Evolutionary conservation across 2,797 vertebrate genomes (phyloP).

Genomic region (Megaceryle alcyon): DNA sequence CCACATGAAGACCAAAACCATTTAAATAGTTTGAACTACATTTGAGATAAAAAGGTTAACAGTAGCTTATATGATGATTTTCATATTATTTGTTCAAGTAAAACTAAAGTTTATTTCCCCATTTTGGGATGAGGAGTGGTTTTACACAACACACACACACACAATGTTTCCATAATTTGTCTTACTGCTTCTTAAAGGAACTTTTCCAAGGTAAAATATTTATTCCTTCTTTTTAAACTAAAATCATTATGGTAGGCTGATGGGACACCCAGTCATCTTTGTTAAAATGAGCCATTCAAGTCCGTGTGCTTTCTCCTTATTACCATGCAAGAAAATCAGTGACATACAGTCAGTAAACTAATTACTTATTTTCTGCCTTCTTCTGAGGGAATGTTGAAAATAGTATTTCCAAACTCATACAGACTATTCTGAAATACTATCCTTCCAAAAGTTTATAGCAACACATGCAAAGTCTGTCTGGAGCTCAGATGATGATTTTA

Average conservation of each 20-base stretch:
- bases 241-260: not conserved
- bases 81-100: constrained; percentile 64
- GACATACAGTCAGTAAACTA: not conserved
- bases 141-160: constrained; percentile 39
- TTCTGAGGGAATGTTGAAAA: constrained; percentile 19
- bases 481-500: constrained; percentile 9
- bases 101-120: constrained; percentile 57
- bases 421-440: constrained; percentile 42
- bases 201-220: constrained; percentile 53
- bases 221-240: constrained; percentile 46
- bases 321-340: not conserved
- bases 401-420: constrained; percentile 24
- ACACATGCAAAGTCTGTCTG: not conserved
- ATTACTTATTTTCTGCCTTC: not conserved
- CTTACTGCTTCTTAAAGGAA: constrained; percentile 33
- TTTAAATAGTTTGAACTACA: constrained; percentile 71
- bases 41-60: constrained; percentile 73
- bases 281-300: not conserved
- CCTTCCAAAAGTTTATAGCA: constrained; percentile 57
- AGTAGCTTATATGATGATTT: constrained; percentile 68
- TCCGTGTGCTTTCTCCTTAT: not conserved
- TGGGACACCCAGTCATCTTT: not conserved
- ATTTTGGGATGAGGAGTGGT: constrained; percentile 39
- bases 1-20: constrained; percentile 79
- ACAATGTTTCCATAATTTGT: constrained; percentile 40